Percentiles rank a stretch among this genome's conserved stretches.
These are phyloP conservation scores for Cherax quadricarinatus DNA, from an alignment of 1,140 invertebrate genomes.

Conservation along the genomic window DNA sequence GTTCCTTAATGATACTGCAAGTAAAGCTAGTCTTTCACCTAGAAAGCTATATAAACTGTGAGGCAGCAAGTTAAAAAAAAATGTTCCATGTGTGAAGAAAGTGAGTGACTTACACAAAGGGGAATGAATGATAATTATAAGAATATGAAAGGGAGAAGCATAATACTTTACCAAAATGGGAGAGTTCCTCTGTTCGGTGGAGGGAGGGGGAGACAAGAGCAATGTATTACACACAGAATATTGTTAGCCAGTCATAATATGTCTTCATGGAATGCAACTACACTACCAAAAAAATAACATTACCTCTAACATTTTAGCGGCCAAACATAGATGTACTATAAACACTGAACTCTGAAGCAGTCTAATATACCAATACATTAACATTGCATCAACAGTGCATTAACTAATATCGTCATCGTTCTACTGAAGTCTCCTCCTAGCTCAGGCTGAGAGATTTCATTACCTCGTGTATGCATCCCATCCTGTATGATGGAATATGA, in stretches of 20 bases:
- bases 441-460: no score
- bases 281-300: neutral
- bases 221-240: conserved; percentile 6
- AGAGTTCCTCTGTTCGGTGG: conserved; percentile 53
- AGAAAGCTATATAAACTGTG: neutral
- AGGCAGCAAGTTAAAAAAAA: neutral
- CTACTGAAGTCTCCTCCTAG: no score
- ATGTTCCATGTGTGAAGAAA: neutral
- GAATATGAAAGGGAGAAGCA: conserved; percentile 12
- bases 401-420: no score
- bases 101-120: neutral
- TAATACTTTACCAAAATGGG: conserved; percentile 56
- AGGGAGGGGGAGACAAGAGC: conserved; percentile 18
- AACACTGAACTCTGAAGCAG: no score
- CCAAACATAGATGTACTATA: no score
- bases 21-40: neutral
- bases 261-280: neutral
- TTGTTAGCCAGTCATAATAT: neutral
- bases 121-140: neutral
- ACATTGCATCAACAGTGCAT: no score
- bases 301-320: neutral
- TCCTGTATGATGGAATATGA: no score
- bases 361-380: no score
- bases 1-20: neutral
- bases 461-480: no score